phyloP scores from a whole-genome alignment of 2,797 vertebrate species.

The Myotis vivesi region DNA sequence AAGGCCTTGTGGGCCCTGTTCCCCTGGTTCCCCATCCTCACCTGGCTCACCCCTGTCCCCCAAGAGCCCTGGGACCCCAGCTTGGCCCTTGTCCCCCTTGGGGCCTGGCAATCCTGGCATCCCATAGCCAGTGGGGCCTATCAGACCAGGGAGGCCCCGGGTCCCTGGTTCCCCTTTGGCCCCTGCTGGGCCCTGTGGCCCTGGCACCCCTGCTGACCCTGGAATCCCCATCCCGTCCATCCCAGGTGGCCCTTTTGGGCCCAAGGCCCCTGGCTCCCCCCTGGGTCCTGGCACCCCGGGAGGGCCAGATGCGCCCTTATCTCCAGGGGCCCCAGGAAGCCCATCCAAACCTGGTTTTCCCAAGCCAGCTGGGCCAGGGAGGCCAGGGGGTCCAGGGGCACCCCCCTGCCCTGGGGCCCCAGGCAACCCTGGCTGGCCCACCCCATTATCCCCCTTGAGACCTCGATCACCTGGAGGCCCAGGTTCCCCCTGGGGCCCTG shows the following conservation, averaged over 20 bases:
- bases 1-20: slow-evolving; percentile 90
- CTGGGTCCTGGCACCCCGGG: slow-evolving; percentile 88
- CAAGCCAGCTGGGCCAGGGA: slow-evolving; percentile 87
- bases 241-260: slow-evolving; percentile 92
- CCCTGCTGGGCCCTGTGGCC: slow-evolving; percentile 91
- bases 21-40: slow-evolving; percentile 88
- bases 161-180: slow-evolving; percentile 90
- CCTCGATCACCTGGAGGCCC: slow-evolving; percentile 92
- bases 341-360: slow-evolving; percentile 91
- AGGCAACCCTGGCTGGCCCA: slow-evolving; percentile 91
- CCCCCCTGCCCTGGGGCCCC: slow-evolving; percentile 89
- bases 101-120: slow-evolving; percentile 93
- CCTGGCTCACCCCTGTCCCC: slow-evolving; percentile 95
- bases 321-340: slow-evolving; percentile 88
- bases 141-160: slow-evolving; percentile 91
- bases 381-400: slow-evolving; percentile 87
- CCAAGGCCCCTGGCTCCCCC: slow-evolving; percentile 89
- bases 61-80: slow-evolving; percentile 89
- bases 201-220: slow-evolving; percentile 88
- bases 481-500: slow-evolving; percentile 89
- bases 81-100: slow-evolving; percentile 93
- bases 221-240: slow-evolving; percentile 87
- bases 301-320: slow-evolving; percentile 88
- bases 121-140: slow-evolving; percentile 93
- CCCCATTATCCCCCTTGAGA: slow-evolving; percentile 93